Percentiles rank a stretch among this genome's conserved stretches.
Conservation (phyloP, 2,797 vertebrate species). For the Manis javanica region DNA sequence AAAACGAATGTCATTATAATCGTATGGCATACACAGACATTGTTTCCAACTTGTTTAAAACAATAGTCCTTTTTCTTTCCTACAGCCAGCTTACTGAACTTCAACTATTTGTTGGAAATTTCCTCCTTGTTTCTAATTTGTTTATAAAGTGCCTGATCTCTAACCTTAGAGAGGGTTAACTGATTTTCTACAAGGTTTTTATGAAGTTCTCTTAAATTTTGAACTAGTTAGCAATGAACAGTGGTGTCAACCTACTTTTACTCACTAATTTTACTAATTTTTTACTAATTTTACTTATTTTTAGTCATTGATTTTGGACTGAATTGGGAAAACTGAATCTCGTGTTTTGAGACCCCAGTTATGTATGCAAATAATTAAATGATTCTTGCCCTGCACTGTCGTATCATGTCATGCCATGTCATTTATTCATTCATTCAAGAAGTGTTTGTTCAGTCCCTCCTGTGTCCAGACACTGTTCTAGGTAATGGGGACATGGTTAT, state of each 20-base stretch:
- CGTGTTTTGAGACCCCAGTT: not conserved
- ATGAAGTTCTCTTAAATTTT: not conserved
- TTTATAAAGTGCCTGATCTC: not conserved
- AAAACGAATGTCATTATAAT: not conserved
- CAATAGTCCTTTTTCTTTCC: not conserved
- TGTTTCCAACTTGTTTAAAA: not conserved
- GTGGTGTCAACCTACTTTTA: not conserved
- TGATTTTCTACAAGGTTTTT: not conserved
- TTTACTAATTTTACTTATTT: not conserved
- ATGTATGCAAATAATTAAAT: not conserved
- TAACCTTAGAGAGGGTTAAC: not conserved
- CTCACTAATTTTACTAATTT: not conserved
- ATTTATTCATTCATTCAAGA: not conserved
- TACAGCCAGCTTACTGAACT: not conserved
- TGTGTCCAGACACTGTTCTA: not conserved
- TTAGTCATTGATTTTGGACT: not conserved
- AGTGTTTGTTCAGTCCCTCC: not conserved
- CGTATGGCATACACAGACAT: not conserved
- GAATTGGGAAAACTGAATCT: not conserved
- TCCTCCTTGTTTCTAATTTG: not conserved
- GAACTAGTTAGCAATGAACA: not conserved
- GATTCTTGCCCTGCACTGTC: not conserved
- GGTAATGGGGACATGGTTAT: not conserved
- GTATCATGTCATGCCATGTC: fast-evolving
- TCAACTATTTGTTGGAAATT: not conserved